phyloP scores from a whole-genome alignment of 2,113 vertebrate genomes.

The Seriola dumerili region DNA sequence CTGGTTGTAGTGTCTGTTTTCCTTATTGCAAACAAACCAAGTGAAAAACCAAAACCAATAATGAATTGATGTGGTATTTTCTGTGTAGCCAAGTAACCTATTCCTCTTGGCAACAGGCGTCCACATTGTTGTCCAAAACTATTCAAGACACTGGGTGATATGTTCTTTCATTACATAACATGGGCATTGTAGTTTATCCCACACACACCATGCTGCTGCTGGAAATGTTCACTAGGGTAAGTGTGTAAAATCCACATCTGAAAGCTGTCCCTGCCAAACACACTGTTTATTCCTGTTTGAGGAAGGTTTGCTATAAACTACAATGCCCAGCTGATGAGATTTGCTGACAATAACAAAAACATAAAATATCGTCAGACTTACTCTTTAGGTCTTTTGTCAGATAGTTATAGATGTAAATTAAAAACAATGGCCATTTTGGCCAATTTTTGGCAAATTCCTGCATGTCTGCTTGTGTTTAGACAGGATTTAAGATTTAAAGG shows the following conservation, averaged over 20 bases:
- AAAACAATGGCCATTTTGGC: neutral
- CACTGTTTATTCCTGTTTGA: neutral
- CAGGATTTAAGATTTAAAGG: neutral
- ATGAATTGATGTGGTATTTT: neutral
- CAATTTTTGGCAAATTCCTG: neutral
- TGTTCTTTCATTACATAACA: neutral
- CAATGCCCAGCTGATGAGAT: neutral
- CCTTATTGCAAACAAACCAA: neutral
- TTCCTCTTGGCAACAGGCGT: neutral
- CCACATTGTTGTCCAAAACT: neutral
- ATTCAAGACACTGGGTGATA: neutral
- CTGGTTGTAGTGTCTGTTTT: neutral
- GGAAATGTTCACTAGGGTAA: neutral
- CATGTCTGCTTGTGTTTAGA: neutral
- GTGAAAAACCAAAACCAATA: neutral
- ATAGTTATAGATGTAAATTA: neutral
- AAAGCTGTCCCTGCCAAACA: neutral
- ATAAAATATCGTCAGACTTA: too few species aligned
- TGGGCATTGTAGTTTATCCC: neutral
- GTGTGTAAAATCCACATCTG: neutral
- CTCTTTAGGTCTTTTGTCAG: neutral
- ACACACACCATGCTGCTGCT: neutral
- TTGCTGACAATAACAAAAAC: too few species aligned
- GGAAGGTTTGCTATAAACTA: neutral
- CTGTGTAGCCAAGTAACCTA: neutral